Evolutionary conservation across 2,113 vertebrate genomes (phyloP).

Genomic region (Astur gentilis): DNA sequence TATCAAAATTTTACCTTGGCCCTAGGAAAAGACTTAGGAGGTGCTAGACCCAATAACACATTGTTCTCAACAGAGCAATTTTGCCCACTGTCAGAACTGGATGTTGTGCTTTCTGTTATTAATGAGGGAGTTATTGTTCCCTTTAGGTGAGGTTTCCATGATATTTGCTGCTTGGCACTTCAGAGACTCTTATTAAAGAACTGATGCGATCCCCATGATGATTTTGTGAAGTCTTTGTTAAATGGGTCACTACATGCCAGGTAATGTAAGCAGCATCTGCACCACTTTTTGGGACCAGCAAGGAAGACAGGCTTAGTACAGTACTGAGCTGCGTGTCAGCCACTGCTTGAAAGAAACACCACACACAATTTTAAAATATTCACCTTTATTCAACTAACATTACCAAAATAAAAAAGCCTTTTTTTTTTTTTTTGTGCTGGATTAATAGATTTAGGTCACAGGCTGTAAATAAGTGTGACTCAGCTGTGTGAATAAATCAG

Average conservation of each 20-base stretch:
- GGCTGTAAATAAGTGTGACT: constrained; percentile 21
- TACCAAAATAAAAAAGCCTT: background rate
- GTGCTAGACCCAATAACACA: background rate
- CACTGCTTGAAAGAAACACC: background rate
- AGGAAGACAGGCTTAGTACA: background rate
- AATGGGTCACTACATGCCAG: background rate
- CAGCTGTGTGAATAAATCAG: constrained; percentile 37
- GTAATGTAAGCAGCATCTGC: background rate
- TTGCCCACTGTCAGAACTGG: background rate
- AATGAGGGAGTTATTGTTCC: background rate
- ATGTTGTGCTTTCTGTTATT: constrained; percentile 13
- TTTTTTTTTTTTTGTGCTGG: background rate
- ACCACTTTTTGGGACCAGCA: background rate
- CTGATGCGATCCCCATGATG: background rate
- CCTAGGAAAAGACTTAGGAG: background rate
- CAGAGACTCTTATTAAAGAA: background rate
- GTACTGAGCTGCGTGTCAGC: background rate
- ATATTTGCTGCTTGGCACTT: background rate
- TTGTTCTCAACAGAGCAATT: background rate
- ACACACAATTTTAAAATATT: background rate
- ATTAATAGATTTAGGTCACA: constrained; percentile 37
- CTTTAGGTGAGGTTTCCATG: background rate
- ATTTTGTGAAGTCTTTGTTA: background rate
- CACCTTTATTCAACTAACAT: background rate
- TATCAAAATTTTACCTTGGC: background rate